Evolutionary conservation across 2,888 invertebrate genomes (phyloP), one percentile per base, ranked within the genome.

Genomic region (Helicoverpa assulta): DNA sequence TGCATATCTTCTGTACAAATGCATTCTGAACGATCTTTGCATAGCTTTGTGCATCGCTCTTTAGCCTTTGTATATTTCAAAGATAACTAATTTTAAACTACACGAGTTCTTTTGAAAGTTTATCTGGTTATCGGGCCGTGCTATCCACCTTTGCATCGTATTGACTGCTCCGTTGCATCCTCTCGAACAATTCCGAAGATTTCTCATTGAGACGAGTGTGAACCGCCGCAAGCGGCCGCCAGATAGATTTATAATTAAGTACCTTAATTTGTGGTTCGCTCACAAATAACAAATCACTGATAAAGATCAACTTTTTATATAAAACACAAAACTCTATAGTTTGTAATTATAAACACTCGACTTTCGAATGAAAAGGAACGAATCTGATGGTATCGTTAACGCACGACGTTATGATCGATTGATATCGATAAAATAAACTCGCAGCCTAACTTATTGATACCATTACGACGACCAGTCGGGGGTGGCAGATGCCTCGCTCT

Each of bases 401-500:
- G 58, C 76, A 81, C 77, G 83, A 79, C 76, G 66, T 80, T 87
- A 86, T 89, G 90, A 91, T 91, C 83, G 88, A 92, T 90, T 81
- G 84, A 88, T 87, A 86, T 83, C 84, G 84, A 88, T 86, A 85
- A 83, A 82, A 85, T 80, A 76, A 83, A 80, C 78, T 81, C 89
- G 73, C 69, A 58, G 76, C 65, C 71, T 71, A 85, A 90, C 86
- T 88, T 90, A 90, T 89, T 82, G 87, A 90, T 87, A 88, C 82
- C 84, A 87, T 90, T 89, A 86, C 84, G 81, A 78, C 71, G 73
- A 92, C 81, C 93, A 79, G 91, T 91, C 78, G 91, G 91, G 92
- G 92, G 91, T 89, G 88, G 90, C 91, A 92, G 91, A 91, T 92
- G 93, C 89, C 83, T 82, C 76, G 80, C 78, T 77, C 83, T 83